Evolutionary conservation across 2,888 invertebrate genomes (phyloP).

Genomic region (Byasa hedistus): DNA sequence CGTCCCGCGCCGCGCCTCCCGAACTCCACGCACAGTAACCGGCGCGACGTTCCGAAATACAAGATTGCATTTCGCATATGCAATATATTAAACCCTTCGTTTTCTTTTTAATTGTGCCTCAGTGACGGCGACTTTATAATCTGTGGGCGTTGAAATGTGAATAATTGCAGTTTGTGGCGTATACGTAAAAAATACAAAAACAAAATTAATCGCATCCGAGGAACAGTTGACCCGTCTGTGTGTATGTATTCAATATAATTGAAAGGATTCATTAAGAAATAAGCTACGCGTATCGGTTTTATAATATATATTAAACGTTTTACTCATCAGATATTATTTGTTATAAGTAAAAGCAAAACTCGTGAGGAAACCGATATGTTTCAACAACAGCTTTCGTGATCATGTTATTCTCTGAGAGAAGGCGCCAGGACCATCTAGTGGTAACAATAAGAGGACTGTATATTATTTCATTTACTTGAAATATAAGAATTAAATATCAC

Average conservation of each 20-base stretch:
- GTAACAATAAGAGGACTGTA: too few species aligned
- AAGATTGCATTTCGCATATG: slow-evolving; percentile 30
- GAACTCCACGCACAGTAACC: slow-evolving; percentile 36
- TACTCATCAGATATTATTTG: too few species aligned
- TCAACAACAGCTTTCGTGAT: too few species aligned
- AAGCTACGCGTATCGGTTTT: too few species aligned
- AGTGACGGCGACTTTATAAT: slow-evolving; percentile 19
- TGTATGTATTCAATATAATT: neutral
- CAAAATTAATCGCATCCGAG: neutral
- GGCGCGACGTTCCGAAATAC: slow-evolving; percentile 29
- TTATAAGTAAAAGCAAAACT: too few species aligned
- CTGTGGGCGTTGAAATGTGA: slow-evolving; percentile 25
- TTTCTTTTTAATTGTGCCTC: slow-evolving; percentile 24
- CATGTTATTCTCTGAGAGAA: too few species aligned
- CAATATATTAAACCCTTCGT: slow-evolving; percentile 24
- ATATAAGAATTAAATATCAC: too few species aligned
- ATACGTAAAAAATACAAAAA: neutral
- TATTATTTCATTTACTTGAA: too few species aligned
- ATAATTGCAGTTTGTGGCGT: slow-evolving; percentile 15
- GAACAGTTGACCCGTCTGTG: slow-evolving; percentile 2
- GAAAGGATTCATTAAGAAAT: too few species aligned
- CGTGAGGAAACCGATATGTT: too few species aligned
- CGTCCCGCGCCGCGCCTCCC: slow-evolving; percentile 48
- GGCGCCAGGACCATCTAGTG: too few species aligned
- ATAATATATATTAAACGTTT: too few species aligned